phyloP scores from a whole-genome alignment of 2,888 invertebrate genomes.

The Pandemis heparana region DNA sequence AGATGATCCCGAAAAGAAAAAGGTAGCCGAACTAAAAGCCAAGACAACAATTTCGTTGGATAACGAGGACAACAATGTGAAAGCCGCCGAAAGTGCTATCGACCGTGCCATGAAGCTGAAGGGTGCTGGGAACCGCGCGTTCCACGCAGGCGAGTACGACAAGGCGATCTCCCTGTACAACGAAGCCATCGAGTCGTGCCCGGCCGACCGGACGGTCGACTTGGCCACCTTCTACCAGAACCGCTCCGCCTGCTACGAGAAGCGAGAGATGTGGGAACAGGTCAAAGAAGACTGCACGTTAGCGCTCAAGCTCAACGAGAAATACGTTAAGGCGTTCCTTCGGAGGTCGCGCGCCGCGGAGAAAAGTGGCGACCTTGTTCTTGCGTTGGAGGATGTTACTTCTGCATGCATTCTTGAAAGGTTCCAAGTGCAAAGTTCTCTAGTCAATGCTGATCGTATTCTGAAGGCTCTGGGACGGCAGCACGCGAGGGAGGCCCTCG shows the following conservation, averaged over 20 bases:
- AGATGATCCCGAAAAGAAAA: constrained; percentile 83
- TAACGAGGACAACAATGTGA: constrained; percentile 79
- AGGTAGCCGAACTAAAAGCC: constrained; percentile 78
- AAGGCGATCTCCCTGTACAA: constrained; percentile 96
- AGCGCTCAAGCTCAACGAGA: constrained; percentile 93
- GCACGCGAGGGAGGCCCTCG: constrained; percentile 91
- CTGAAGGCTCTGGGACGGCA: constrained; percentile 92
- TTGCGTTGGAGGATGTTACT: constrained; percentile 96
- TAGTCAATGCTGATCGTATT: constrained; percentile 94
- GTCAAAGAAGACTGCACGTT: constrained; percentile 95
- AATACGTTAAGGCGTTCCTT: constrained; percentile 94
- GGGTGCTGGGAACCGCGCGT: constrained; percentile 94
- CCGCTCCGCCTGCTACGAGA: constrained; percentile 97
- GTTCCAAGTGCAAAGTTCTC: constrained; percentile 92
- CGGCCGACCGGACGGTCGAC: constrained; percentile 89
- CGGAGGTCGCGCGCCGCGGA: constrained; percentile 94
- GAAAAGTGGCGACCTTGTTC: constrained; percentile 90
- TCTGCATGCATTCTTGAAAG: constrained; percentile 96
- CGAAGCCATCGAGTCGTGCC: constrained; percentile 96
- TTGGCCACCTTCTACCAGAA: constrained; percentile 98
- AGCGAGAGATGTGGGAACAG: constrained; percentile 93
- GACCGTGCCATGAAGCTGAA: constrained; percentile 92
- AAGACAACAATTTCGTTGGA: constrained; percentile 87
- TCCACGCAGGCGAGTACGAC: constrained; percentile 94
- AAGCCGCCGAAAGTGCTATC: constrained; percentile 85